Percentiles rank a stretch among this genome's conserved stretches.
These are phyloP conservation scores for Chrysolina haemoptera DNA, from an alignment of 2,888 invertebrate genomes.

Conservation along the genomic window DNA sequence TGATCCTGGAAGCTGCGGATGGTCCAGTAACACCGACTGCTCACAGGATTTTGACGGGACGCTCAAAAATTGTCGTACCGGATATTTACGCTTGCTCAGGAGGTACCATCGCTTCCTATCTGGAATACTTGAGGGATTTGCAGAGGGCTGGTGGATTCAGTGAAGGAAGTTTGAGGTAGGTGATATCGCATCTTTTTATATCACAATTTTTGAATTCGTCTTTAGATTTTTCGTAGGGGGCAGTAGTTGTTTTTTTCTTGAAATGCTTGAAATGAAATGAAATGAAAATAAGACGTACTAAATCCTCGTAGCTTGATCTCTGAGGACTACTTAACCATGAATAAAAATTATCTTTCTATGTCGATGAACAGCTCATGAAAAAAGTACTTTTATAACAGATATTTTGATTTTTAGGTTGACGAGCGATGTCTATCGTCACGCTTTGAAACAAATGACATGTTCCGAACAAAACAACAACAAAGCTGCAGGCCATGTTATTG, in stretches of 20 bases:
- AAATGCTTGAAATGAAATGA: too few relatives aligned
- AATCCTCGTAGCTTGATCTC: too few relatives aligned
- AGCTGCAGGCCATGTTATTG: background rate
- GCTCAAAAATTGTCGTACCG: conserved; percentile 63
- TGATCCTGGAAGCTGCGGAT: conserved; percentile 65
- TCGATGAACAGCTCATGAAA: background rate
- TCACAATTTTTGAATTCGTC: background rate
- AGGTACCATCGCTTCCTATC: conserved; percentile 61
- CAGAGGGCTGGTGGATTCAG: conserved; percentile 44
- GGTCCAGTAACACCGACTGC: conserved; percentile 64
- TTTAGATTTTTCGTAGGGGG: too few relatives aligned
- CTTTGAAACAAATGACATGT: conserved; percentile 10
- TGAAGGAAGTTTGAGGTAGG: conserved; percentile 46
- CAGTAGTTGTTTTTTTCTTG: too few relatives aligned
- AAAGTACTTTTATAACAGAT: too few relatives aligned
- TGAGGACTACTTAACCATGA: too few relatives aligned
- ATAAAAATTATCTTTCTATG: background rate
- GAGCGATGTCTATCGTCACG: background rate
- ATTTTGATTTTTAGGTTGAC: conserved; percentile 1
- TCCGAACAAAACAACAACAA: conserved; percentile 8
- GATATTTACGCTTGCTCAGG: conserved; percentile 65
- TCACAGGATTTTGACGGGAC: conserved; percentile 61
- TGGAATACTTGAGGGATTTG: conserved; percentile 62
- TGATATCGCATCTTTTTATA: background rate
- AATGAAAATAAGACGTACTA: too few relatives aligned